Evolutionary conservation across 1,140 invertebrate species (phyloP), one percentile per base, ranked within the genome.

Genomic region (Drosophila athabasca): DNA sequence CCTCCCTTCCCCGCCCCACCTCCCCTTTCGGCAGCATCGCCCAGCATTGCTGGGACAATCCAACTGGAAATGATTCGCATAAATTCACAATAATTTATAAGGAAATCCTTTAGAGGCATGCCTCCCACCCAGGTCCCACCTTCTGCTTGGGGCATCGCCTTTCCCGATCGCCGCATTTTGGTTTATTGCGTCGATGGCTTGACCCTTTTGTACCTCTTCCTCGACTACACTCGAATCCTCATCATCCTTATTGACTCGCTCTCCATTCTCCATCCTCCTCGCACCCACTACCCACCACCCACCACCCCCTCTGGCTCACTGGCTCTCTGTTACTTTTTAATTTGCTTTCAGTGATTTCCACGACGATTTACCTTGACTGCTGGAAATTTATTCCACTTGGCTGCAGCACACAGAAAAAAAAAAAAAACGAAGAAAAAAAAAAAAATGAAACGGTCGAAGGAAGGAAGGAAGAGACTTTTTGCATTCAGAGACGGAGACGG

Each of bases 61-160:
- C 83, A 62, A 88, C 79, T 87, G 83, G 83, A 87, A 87, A 73
- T 87, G 83, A 87, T 87, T 87, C 83, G 83, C 83, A 87, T 87
- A 87, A 87, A 87, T 88, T 87, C 83, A 87, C 83, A 87, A 88
- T 87, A 87, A 87, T 83, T 87, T 87, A 87, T 87, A 87, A 87
- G 83, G 83, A 87, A 87, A 87, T 87, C 79, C 83, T 78, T 69
- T 73, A 79, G 83, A 59, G 62, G 54, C 44, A 39, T 31, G 48
- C 46, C 41, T 39, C 53, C 35, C 45, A 57, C 31, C 26, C 54
- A 24, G 58, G 11, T 17, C 26, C 41, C 5, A 24, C 9, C 24
- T n/a, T 50, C 72, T 26, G 49, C 52, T 31, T 9, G 31, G 31
- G 69, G 24, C 57, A 62, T 35, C 54, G 53, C 73, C 71, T 76